Conservation (phyloP, 2,888 invertebrate species). For the Bimastos eiseni region DNA sequence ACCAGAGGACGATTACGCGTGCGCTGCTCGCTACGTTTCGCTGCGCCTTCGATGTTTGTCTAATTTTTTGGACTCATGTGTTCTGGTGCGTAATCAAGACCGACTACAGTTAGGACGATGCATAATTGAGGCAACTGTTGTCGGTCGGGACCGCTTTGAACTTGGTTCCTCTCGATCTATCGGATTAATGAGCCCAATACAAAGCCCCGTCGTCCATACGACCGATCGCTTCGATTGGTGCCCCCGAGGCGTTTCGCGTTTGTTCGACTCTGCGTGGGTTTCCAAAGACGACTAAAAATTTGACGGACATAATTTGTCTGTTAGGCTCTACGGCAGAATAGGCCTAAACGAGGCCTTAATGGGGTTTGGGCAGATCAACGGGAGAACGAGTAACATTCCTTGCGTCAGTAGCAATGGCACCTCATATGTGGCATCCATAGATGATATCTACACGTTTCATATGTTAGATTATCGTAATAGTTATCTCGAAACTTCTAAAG, state of each 20-base stretch:
- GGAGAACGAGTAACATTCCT: too few relatives aligned
- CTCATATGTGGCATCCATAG: too few relatives aligned
- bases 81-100: slow-evolving; percentile 6
- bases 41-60: slow-evolving; percentile 1
- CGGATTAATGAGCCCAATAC: neutral
- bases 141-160: neutral
- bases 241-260: neutral
- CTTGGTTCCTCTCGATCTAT: neutral
- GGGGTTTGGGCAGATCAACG: too few relatives aligned
- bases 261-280: neutral
- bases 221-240: neutral
- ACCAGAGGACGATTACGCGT: neutral
- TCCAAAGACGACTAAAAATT: neutral
- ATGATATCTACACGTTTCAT: too few relatives aligned
- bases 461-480: too few relatives aligned
- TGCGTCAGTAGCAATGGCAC: neutral
- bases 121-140: neutral
- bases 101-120: neutral
- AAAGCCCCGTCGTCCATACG: neutral
- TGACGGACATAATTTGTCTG: neutral
- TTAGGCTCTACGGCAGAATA: neutral
- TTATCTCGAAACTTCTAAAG: too few relatives aligned
- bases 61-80: neutral
- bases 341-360: neutral
- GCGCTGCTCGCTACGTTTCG: neutral